A percentile compares a stretch with the other conserved stretches of the same genome.
phyloP scores from a whole-genome alignment of 2,888 invertebrate species.

The Galerucella nymphaeae region DNA sequence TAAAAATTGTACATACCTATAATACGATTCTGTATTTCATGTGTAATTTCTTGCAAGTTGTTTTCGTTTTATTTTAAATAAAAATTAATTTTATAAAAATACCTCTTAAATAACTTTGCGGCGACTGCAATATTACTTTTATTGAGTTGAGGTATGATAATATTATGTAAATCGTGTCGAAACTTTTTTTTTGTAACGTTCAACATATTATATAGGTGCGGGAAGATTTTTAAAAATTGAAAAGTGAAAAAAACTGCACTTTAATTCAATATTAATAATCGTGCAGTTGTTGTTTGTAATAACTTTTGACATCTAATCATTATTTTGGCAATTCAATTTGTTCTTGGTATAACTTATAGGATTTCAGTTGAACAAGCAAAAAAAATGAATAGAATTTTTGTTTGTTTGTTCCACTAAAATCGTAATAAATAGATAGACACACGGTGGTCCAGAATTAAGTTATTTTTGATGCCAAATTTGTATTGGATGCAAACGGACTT shows the following conservation, averaged over 20 bases:
- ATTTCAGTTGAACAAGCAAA: too few relatives aligned
- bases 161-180: background rate
- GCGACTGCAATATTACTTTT: slow-evolving; percentile 13
- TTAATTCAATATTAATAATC: slow-evolving; percentile 3
- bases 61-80: slow-evolving; percentile 26
- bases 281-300: slow-evolving; percentile 1
- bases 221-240: background rate
- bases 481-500: slow-evolving; percentile 34
- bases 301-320: background rate
- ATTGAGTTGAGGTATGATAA: background rate
- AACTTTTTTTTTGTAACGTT: background rate
- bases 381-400: too few relatives aligned
- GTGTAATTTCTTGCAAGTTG: slow-evolving; percentile 25
- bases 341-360: too few relatives aligned
- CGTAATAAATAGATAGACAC: too few relatives aligned
- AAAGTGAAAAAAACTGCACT: background rate
- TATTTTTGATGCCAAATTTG: background rate
- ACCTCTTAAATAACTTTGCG: background rate
- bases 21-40: slow-evolving; percentile 35
- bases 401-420: too few relatives aligned
- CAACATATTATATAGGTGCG: background rate
- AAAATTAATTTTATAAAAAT: slow-evolving; percentile 13
- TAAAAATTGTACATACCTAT: slow-evolving; percentile 56
- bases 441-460: background rate
- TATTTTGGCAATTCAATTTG: background rate